Evolutionary conservation across 2,888 invertebrate genomes (phyloP).

Genomic region (Calliopum simillimum): DNA sequence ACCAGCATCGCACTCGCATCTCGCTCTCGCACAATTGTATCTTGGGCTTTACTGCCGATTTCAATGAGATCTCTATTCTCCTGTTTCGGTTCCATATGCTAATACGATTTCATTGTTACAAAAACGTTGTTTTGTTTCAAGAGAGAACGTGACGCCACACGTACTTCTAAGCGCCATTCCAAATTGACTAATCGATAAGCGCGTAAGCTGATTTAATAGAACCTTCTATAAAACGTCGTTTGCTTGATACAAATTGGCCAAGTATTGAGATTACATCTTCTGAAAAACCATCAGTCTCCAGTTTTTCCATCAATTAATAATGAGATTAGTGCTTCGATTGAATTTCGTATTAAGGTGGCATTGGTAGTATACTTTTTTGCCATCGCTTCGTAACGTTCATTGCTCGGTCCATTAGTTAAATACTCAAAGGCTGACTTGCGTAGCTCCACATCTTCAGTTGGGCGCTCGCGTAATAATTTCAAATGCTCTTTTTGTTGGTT

Average conservation of each 20-base stretch:
- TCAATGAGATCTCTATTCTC: constrained; percentile 62
- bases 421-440: constrained; percentile 75
- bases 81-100: constrained; percentile 66
- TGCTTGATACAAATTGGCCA: constrained; percentile 63
- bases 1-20: too few species aligned
- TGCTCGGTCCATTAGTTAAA: constrained; percentile 73
- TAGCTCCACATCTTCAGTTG: constrained; percentile 72
- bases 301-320: constrained; percentile 72
- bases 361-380: constrained; percentile 70
- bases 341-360: constrained; percentile 68
- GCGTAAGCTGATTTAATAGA: constrained; percentile 62
- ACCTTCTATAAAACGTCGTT: constrained; percentile 61
- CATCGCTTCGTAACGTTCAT: constrained; percentile 67
- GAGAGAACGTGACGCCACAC: constrained; percentile 73
- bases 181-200: constrained; percentile 69
- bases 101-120: constrained; percentile 71
- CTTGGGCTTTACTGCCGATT: constrained; percentile 45
- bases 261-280: constrained; percentile 59
- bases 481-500: constrained; percentile 73
- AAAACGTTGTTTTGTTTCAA: constrained; percentile 72
- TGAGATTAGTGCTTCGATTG: constrained; percentile 80
- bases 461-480: constrained; percentile 69
- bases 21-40: too few species aligned
- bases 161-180: constrained; percentile 77
- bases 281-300: constrained; percentile 52